Evolutionary conservation across 2,888 invertebrate genomes (phyloP).

Genomic region (Molanna angustata): DNA sequence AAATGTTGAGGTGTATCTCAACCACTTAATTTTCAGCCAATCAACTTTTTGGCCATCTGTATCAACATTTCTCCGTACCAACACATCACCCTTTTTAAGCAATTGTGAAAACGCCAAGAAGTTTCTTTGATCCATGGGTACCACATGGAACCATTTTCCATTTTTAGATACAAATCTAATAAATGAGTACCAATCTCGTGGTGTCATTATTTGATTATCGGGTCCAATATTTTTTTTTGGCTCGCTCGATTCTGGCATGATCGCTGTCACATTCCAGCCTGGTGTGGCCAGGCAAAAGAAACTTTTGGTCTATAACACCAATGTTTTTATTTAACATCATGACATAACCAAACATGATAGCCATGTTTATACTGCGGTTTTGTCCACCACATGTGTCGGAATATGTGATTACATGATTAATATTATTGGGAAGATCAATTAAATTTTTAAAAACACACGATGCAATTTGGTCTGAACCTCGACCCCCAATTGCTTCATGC

Average conservation of each 20-base stretch:
- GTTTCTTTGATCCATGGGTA: neutral
- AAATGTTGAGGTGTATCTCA: neutral
- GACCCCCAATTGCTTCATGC: conserved; percentile 1
- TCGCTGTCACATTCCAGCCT: neutral
- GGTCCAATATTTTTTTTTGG: neutral
- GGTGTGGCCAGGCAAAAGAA: neutral
- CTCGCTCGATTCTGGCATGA: neutral
- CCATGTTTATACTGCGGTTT: neutral
- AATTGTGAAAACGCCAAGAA: neutral
- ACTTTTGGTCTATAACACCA: conserved; percentile 1
- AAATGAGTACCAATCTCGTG: conserved; percentile 3
- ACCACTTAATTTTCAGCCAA: conserved; percentile 3
- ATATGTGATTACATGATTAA: conserved; percentile 4
- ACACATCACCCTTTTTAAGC: neutral
- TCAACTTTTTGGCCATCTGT: neutral
- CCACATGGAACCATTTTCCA: neutral
- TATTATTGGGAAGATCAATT: neutral
- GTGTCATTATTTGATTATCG: neutral
- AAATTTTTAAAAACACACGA: neutral
- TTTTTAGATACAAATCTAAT: neutral
- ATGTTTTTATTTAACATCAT: neutral
- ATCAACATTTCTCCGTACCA: neutral
- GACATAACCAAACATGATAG: neutral
- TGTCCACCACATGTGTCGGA: conserved; percentile 1
- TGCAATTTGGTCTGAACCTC: neutral